Percentiles rank a stretch among this genome's conserved stretches.
Conservation (phyloP, 2,797 vertebrate species). For the Poecilia velifera region DNA sequence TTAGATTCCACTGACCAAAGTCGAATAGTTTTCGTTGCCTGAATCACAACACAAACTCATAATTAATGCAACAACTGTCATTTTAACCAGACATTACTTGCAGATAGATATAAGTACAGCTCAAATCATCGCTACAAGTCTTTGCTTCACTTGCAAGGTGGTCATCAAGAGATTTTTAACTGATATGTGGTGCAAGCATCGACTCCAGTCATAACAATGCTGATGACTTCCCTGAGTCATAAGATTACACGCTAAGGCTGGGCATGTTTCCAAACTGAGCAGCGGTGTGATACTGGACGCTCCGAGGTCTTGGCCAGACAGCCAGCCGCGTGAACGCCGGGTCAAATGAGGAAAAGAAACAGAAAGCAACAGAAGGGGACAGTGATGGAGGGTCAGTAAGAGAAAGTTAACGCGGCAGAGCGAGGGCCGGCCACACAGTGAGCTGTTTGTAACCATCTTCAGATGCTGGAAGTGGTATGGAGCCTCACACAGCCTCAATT, state of each 20-base stretch:
- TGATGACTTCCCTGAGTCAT: constrained; percentile 47
- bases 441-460: constrained; percentile 63
- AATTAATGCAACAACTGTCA: constrained; percentile 18
- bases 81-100: neutral
- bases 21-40: constrained; percentile 34
- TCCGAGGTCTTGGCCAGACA: constrained; percentile 31
- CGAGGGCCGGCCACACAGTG: constrained; percentile 52
- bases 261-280: constrained; percentile 65
- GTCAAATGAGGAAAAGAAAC: constrained; percentile 43
- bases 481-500: constrained; percentile 62
- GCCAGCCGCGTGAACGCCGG: constrained; percentile 32
- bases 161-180: constrained; percentile 29
- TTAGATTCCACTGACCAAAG: constrained; percentile 29
- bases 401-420: constrained; percentile 50
- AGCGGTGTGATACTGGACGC: constrained; percentile 35
- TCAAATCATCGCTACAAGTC: constrained; percentile 10
- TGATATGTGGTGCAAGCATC: constrained; percentile 42
- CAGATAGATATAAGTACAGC: neutral
- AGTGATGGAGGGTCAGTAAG: constrained; percentile 19
- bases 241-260: constrained; percentile 54
- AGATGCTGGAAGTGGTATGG: constrained; percentile 54
- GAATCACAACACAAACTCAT: constrained; percentile 26
- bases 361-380: constrained; percentile 22
- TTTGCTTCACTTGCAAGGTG: constrained; percentile 17
- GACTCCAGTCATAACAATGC: constrained; percentile 52